Percentiles rank a stretch among this genome's conserved stretches.
phyloP scores from a whole-genome alignment of 2,888 invertebrate species.

The Allacma fusca region DNA sequence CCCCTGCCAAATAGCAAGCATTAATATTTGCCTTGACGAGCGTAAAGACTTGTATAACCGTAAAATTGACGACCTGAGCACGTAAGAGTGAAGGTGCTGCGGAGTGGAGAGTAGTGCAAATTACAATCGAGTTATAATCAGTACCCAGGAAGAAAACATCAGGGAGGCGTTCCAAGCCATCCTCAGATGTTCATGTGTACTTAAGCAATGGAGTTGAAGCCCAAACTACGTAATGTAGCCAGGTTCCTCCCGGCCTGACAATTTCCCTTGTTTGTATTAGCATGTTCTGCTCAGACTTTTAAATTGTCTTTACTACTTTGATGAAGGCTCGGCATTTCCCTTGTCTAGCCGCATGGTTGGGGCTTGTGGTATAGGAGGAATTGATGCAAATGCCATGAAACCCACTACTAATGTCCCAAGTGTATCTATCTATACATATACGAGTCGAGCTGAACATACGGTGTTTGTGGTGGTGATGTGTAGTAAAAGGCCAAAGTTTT shows the following conservation, averaged over 20 bases:
- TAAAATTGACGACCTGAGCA: conserved; percentile 27
- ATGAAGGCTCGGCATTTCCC: no score
- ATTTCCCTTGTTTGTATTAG: conserved; percentile 11
- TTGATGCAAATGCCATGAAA: no score
- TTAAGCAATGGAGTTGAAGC: neutral
- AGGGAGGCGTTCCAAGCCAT: conserved; percentile 16
- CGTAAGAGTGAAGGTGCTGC: neutral
- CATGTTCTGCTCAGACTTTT: conserved; percentile 7
- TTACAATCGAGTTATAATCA: conserved; percentile 32
- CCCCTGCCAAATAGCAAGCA: neutral
- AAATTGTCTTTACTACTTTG: conserved; percentile 3
- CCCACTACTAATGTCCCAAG: no score
- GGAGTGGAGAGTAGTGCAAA: conserved; percentile 22
- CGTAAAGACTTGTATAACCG: neutral
- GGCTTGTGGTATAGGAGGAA: neutral
- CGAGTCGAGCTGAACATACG: conserved; percentile 2
- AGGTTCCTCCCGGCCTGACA: neutral
- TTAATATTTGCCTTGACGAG: conserved; percentile 15
- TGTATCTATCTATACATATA: no score
- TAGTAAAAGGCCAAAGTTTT: conserved; percentile 5
- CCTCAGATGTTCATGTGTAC: neutral
- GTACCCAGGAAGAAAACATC: conserved; percentile 27
- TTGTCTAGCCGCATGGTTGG: no score
- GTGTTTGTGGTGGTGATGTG: no score
- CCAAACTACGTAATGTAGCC: neutral